These are phyloP conservation scores for Ornithoptera priamus DNA, from an alignment of 2,888 invertebrate genomes.

Conservation along the genomic window DNA sequence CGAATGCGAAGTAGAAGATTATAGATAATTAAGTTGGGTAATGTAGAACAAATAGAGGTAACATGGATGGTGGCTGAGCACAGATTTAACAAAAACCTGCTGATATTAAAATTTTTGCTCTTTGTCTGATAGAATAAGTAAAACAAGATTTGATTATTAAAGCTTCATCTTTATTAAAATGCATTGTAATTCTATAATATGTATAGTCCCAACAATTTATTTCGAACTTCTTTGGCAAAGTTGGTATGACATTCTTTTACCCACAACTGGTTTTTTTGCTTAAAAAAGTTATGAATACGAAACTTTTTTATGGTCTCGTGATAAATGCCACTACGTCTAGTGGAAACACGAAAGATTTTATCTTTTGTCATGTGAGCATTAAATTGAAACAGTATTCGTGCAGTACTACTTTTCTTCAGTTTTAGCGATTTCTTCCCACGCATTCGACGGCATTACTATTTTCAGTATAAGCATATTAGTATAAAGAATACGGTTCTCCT, in stretches of 20 bases:
- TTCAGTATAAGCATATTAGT: constrained; percentile 27
- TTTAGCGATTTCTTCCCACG: constrained; percentile 65
- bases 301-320: constrained; percentile 63
- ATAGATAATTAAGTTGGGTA: too few species aligned
- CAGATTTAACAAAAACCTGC: too few species aligned
- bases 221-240: background rate
- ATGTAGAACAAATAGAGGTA: too few species aligned
- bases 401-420: constrained; percentile 44
- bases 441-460: constrained; percentile 46
- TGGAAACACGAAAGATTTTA: constrained; percentile 50
- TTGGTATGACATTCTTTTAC: background rate
- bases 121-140: too few species aligned
- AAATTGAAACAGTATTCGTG: constrained; percentile 48
- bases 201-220: background rate
- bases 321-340: constrained; percentile 51
- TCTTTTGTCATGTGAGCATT: constrained; percentile 61
- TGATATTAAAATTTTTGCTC: too few species aligned
- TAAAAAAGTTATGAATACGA: constrained; percentile 23
- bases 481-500: background rate
- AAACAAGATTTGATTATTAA: too few species aligned
- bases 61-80: too few species aligned
- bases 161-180: too few species aligned
- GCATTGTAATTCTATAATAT: background rate
- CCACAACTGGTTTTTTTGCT: background rate
- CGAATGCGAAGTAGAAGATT: too few species aligned